These are phyloP conservation scores for Chaetodon auriga DNA, from an alignment of 2,113 vertebrate species.

Conservation along the genomic window DNA sequence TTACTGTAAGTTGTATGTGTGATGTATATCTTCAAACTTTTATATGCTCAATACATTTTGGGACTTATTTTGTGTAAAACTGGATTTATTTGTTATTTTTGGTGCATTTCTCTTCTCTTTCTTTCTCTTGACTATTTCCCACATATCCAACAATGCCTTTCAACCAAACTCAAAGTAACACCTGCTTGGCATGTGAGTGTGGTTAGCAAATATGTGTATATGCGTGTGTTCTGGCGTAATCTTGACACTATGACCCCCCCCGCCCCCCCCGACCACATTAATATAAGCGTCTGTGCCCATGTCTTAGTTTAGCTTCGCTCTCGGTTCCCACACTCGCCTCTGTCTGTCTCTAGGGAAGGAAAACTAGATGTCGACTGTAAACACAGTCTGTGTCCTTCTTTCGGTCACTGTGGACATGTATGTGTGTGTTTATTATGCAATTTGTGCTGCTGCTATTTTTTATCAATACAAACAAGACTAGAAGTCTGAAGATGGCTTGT, in stretches of 20 bases:
- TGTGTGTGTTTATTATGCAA: not conserved
- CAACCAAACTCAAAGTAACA: not conserved
- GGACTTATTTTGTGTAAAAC: no score
- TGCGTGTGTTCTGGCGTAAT: not conserved
- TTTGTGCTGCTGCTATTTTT: not conserved
- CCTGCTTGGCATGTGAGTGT: no score
- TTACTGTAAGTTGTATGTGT: not conserved
- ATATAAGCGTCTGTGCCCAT: conserved; percentile 61
- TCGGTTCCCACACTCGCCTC: conserved; percentile 68
- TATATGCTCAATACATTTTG: no score
- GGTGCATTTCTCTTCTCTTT: no score
- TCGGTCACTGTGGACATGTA: not conserved
- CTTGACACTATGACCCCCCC: no score
- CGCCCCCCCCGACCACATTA: conserved; percentile 11
- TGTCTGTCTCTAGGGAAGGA: conserved; percentile 62
- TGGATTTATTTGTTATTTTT: no score
- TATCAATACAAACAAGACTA: not conserved
- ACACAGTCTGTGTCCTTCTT: conserved; percentile 28
- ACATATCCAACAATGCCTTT: not conserved
- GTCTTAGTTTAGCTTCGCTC: conserved; percentile 62
- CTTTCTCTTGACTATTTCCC: not conserved
- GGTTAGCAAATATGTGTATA: no score
- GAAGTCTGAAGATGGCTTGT: no score
- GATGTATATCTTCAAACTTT: not conserved
- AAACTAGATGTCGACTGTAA: conserved; percentile 54